A percentile compares a stretch with the other conserved stretches of the same genome.
Evolutionary conservation across 2,113 vertebrate species (phyloP).

Genomic region (Ammodytes marinus): DNA sequence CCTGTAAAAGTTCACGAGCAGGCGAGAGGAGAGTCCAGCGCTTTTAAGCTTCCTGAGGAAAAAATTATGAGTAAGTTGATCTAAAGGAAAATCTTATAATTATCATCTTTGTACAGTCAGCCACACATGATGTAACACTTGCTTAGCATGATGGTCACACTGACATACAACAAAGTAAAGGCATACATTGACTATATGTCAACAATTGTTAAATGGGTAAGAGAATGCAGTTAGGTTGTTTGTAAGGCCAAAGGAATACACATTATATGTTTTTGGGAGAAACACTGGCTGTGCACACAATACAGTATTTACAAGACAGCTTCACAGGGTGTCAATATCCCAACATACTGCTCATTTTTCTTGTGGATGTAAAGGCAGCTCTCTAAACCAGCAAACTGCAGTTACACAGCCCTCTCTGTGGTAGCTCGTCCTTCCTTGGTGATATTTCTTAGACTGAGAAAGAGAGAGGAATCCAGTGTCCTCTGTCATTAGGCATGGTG

Average conservation of each 20-base stretch:
- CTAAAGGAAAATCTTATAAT: conserved; percentile 46
- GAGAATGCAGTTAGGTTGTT: not conserved
- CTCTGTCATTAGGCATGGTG: conserved; percentile 67
- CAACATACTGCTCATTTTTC: conserved; percentile 32
- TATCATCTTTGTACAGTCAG: conserved; percentile 28
- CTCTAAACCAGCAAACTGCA: conserved; percentile 35
- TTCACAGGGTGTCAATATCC: conserved; percentile 2
- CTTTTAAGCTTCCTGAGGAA: no score
- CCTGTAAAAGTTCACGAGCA: no score
- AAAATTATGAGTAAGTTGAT: conserved; percentile 20
- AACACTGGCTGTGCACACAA: not conserved
- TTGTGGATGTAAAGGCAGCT: conserved; percentile 4
- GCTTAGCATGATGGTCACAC: conserved; percentile 28
- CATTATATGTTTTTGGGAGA: not conserved
- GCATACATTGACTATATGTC: not conserved
- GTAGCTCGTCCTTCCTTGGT: conserved; percentile 28
- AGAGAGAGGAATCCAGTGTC: conserved; percentile 38
- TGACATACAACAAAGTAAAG: not conserved
- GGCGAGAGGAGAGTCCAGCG: no score
- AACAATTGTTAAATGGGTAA: not conserved
- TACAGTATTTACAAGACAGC: conserved; percentile 17
- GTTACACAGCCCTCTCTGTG: conserved; percentile 16
- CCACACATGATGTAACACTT: conserved; percentile 19
- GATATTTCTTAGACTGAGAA: conserved; percentile 48
- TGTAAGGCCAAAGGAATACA: not conserved